Percentiles rank a stretch among this genome's conserved stretches.
These are phyloP conservation scores for Suillia variegata DNA, from an alignment of 2,888 invertebrate genomes.

Conservation along the genomic window DNA sequence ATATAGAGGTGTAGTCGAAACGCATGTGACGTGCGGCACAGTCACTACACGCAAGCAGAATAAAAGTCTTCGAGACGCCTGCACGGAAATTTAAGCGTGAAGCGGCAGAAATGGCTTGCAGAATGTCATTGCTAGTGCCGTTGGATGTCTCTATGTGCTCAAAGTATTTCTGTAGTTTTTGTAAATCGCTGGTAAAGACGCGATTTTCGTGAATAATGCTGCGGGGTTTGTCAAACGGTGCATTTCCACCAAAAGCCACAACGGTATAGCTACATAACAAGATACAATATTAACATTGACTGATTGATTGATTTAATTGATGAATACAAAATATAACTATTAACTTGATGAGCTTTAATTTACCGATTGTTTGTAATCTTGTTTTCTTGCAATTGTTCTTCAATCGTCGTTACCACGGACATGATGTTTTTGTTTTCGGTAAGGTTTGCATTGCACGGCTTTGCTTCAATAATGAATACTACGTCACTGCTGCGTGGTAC, in stretches of 20 bases:
- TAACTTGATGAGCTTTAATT: background rate
- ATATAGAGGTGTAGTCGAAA: constrained; percentile 82
- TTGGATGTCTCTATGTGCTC: constrained; percentile 68
- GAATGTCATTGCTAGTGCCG: constrained; percentile 69
- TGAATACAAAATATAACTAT: too few relatives aligned
- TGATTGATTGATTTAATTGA: background rate
- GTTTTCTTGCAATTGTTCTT: constrained; percentile 70
- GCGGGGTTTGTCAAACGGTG: constrained; percentile 74
- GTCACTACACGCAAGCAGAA: constrained; percentile 79
- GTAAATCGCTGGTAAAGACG: constrained; percentile 69
- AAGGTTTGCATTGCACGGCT: constrained; percentile 77
- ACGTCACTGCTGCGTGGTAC: constrained; percentile 79
- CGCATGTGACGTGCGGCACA: constrained; percentile 75
- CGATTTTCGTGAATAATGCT: constrained; percentile 75
- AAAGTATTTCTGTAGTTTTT: constrained; percentile 71
- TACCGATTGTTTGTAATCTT: constrained; percentile 74
- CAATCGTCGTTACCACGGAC: constrained; percentile 69
- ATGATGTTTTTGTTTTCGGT: constrained; percentile 72
- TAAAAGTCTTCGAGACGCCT: constrained; percentile 81
- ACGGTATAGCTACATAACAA: constrained; percentile 71
- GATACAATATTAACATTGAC: background rate
- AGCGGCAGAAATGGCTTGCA: constrained; percentile 76
- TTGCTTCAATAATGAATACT: constrained; percentile 88
- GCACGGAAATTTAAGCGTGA: constrained; percentile 78
- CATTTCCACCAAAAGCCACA: constrained; percentile 80